Evolutionary conservation across 2,888 invertebrate genomes (phyloP).

Genomic region (Blastobasis lacticolella): DNA sequence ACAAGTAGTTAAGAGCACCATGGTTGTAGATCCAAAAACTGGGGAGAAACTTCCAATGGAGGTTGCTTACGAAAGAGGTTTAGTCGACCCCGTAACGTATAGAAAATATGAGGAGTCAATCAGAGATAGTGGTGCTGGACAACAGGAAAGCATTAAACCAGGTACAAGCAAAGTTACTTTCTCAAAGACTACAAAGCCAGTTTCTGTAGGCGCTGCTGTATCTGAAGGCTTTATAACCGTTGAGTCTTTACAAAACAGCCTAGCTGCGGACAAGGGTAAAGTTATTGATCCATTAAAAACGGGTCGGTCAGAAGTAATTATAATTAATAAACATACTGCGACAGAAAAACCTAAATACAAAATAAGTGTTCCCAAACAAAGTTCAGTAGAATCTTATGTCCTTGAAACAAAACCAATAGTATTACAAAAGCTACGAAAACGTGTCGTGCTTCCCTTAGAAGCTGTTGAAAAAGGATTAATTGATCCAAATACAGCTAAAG

Average conservation of each 20-base stretch:
- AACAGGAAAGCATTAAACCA: slow-evolving; percentile 20
- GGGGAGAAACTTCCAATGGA: slow-evolving; percentile 87
- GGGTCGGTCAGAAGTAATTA: slow-evolving; percentile 66
- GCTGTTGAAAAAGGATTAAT: slow-evolving; percentile 86
- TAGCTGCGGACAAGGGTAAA: slow-evolving; percentile 49
- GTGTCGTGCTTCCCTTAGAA: slow-evolving; percentile 82
- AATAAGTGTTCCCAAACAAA: slow-evolving; percentile 77
- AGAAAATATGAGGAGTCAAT: slow-evolving; percentile 67
- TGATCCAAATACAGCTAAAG: slow-evolving; percentile 82
- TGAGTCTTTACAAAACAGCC: slow-evolving; percentile 63
- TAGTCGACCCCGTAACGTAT: slow-evolving; percentile 76
- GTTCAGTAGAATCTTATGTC: slow-evolving; percentile 71
- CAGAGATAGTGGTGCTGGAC: slow-evolving; percentile 29
- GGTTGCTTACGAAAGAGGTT: slow-evolving; percentile 84
- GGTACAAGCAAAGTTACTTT: slow-evolving; percentile 29
- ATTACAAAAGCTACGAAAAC: slow-evolving; percentile 85
- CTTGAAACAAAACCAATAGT: slow-evolving; percentile 80
- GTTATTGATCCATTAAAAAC: slow-evolving; percentile 29
- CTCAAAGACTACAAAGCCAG: slow-evolving; percentile 55
- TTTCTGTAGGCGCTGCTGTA: slow-evolving; percentile 76
- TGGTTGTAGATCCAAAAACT: slow-evolving; percentile 85
- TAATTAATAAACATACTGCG: slow-evolving; percentile 71
- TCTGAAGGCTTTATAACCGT: slow-evolving; percentile 71
- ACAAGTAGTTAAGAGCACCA: slow-evolving; percentile 76
- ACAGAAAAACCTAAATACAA: slow-evolving; percentile 79